Evolutionary conservation across 2,113 vertebrate genomes (phyloP).

Genomic region (Oostethus manadensis): DNA sequence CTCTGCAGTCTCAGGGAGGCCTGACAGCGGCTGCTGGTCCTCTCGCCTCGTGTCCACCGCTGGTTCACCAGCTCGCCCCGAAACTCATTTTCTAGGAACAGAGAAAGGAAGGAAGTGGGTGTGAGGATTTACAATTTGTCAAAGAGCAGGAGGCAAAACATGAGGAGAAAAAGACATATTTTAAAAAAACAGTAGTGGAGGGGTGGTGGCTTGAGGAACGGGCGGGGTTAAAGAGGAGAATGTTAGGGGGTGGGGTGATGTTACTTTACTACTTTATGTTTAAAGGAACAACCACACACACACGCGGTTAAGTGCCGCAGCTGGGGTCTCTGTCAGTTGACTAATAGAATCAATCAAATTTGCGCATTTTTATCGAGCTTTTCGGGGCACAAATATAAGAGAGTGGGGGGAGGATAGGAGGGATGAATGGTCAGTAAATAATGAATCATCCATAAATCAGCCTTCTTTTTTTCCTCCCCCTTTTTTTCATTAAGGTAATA

Average conservation of each 20-base stretch:
- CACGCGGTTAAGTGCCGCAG: constrained; percentile 61
- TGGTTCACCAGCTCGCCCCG: constrained; percentile 92
- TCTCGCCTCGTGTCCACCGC: constrained; percentile 92
- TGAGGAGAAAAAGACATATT: background rate
- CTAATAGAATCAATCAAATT: constrained; percentile 77
- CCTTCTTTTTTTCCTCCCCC: constrained; percentile 18
- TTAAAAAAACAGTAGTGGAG: constrained; percentile 36
- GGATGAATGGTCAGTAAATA: constrained; percentile 69
- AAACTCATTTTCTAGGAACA: constrained; percentile 90
- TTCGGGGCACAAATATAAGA: constrained; percentile 49
- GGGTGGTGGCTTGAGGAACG: constrained; percentile 21
- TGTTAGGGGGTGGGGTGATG: constrained; percentile 27
- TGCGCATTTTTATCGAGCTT: constrained; percentile 73
- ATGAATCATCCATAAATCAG: constrained; percentile 75
- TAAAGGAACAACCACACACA: constrained; percentile 35
- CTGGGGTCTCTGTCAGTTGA: constrained; percentile 67
- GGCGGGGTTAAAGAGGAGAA: constrained; percentile 29
- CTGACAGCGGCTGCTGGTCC: constrained; percentile 83
- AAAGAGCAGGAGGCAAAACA: background rate
- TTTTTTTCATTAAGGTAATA: constrained; percentile 56
- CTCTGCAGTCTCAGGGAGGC: constrained; percentile 78
- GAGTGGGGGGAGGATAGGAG: constrained; percentile 10
- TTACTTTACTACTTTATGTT: constrained; percentile 56
- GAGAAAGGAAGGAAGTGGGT: constrained; percentile 1
- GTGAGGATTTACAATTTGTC: background rate